Evolutionary conservation across 2,888 invertebrate species (phyloP).

Genomic region (Stomorhina lunata): DNA sequence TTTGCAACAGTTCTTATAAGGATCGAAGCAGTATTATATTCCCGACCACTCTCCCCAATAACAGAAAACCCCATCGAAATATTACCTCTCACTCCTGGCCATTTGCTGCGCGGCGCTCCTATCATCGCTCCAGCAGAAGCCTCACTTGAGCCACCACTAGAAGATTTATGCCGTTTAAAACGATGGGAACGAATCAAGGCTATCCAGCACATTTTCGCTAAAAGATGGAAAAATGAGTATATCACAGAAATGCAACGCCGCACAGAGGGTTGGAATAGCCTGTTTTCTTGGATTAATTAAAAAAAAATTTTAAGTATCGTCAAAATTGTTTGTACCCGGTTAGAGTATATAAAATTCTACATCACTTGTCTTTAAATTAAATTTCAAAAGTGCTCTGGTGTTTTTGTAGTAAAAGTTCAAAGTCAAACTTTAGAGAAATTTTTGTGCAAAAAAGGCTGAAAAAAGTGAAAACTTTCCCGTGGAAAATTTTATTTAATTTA

Average conservation of each 20-base stretch:
- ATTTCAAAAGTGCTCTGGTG: no score
- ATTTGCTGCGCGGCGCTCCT: constrained; percentile 39
- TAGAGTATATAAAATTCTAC: no score
- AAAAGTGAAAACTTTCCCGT: no score
- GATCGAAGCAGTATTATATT: constrained; percentile 33
- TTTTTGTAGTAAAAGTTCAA: no score
- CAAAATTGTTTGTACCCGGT: no score
- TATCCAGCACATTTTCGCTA: constrained; percentile 24
- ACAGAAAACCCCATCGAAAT: constrained; percentile 39
- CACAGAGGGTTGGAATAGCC: no score
- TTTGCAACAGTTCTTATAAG: constrained; percentile 26
- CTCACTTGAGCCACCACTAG: neutral
- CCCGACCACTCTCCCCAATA: constrained; percentile 14
- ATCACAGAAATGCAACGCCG: neutral
- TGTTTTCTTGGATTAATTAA: no score
- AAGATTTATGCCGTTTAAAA: neutral
- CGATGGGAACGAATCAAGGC: constrained; percentile 33
- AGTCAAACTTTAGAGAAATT: no score
- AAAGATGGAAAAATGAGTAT: constrained; percentile 32
- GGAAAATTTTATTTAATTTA: no score
- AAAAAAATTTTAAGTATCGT: no score
- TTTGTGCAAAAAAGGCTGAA: no score
- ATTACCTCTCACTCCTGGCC: constrained; percentile 36
- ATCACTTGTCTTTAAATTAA: no score
- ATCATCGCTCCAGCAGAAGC: constrained; percentile 17